A percentile compares a stretch with the other conserved stretches of the same genome.
phyloP scores from a whole-genome alignment of 2,113 vertebrate genomes.

The Gopherus flavomarginatus region DNA sequence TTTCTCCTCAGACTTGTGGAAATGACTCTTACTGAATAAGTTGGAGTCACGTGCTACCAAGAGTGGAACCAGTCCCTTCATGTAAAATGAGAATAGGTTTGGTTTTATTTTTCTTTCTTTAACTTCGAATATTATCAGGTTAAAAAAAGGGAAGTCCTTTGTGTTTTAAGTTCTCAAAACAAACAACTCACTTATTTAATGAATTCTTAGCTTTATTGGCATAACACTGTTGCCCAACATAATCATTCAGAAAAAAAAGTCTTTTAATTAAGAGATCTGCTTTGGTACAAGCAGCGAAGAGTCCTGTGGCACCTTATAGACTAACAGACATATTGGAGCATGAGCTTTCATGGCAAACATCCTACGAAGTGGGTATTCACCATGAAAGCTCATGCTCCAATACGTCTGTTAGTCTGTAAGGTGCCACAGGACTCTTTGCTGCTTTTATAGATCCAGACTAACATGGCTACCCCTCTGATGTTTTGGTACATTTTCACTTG shows the following conservation, averaged over 20 bases:
- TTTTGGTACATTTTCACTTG: constrained; percentile 10
- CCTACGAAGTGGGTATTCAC: no score
- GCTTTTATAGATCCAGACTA: no score
- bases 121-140: constrained; percentile 2
- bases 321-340: no score
- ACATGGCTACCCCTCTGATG: not conserved
- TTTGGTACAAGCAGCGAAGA: not conserved
- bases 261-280: constrained; percentile 28
- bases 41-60: not conserved
- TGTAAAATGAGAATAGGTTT: not conserved
- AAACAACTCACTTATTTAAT: constrained; percentile 25
- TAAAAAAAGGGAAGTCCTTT: not conserved
- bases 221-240: not conserved
- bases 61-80: constrained; percentile 17
- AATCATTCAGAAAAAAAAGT: constrained; percentile 2
- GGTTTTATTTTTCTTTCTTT: constrained; percentile 40
- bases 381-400: no score
- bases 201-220: not conserved
- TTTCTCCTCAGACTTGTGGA: constrained; percentile 23
- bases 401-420: no score
- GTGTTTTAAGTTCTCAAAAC: constrained; percentile 19
- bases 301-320: no score
- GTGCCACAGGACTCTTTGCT: no score
- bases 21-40: constrained; percentile 16
- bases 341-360: no score